Percentiles rank a stretch among this genome's conserved stretches.
phyloP scores from a whole-genome alignment of 30 jellyfish, hydroid and myxozoan species.

The Phacellophora camtschatica region DNA sequence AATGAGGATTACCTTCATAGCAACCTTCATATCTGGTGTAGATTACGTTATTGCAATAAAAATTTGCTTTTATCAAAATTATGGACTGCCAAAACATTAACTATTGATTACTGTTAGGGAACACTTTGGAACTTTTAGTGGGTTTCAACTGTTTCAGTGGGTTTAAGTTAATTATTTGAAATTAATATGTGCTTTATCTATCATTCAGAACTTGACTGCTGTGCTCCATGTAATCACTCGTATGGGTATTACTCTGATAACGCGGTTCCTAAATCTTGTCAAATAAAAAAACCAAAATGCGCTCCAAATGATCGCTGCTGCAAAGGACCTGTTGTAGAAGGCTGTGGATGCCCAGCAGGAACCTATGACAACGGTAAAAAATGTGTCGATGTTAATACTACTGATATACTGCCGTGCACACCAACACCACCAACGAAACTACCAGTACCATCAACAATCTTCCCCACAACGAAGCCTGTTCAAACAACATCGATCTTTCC shows the following conservation, averaged over 20 bases:
- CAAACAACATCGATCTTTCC: conserved; percentile 14
- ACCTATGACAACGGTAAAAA: conserved; percentile 85
- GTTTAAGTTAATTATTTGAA: too few relatives aligned
- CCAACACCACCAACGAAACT: conserved; percentile 24
- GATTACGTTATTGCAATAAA: too few relatives aligned
- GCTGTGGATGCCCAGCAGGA: conserved; percentile 96
- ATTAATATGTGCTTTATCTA: too few relatives aligned
- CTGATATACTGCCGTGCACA: neutral
- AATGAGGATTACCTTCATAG: too few relatives aligned
- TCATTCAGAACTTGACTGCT: conserved; percentile 84
- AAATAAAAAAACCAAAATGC: conserved; percentile 38
- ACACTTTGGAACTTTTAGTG: too few relatives aligned
- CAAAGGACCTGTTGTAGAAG: conserved; percentile 92
- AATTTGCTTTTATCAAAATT: too few relatives aligned
- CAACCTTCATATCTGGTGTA: too few relatives aligned
- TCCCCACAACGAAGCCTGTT: conserved; percentile 14
- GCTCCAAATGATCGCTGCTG: conserved; percentile 76
- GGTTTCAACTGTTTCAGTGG: too few relatives aligned
- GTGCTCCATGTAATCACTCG: conserved; percentile 92
- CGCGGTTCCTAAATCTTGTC: conserved; percentile 70
- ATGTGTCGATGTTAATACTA: conserved; percentile 44
- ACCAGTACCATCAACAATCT: conserved; percentile 37
- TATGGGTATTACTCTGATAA: conserved; percentile 94
- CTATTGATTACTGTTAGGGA: too few relatives aligned
- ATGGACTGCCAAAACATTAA: too few relatives aligned